phyloP scores from a whole-genome alignment of 2,797 vertebrate species.

The Coregonus suidteri region DNA sequence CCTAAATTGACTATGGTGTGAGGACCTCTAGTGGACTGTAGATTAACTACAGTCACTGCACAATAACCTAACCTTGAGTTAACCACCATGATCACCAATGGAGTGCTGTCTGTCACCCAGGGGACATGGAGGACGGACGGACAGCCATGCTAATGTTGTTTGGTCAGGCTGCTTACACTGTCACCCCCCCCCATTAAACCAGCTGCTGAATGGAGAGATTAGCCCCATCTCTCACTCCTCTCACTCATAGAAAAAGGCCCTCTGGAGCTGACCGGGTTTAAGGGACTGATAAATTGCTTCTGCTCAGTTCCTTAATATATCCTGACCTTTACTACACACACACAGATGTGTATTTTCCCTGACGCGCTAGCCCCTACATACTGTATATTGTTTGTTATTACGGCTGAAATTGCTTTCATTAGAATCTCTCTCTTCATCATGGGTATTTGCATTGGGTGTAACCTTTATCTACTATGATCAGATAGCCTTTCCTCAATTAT shows the following conservation, averaged over 20 bases:
- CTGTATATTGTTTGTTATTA: slow-evolving; percentile 12
- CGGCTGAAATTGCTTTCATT: background rate
- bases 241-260: background rate
- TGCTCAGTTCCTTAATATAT: slow-evolving; percentile 14
- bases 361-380: slow-evolving; percentile 17
- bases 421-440: background rate
- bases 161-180: background rate
- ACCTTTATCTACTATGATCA: background rate
- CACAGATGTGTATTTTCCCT: slow-evolving; percentile 9
- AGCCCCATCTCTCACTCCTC: slow-evolving; percentile 9
- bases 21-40: slow-evolving; percentile 60
- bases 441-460: slow-evolving; percentile 11
- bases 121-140: background rate
- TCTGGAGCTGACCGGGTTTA: slow-evolving; percentile 11
- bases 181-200: slow-evolving; percentile 5
- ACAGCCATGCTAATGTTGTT: slow-evolving; percentile 20
- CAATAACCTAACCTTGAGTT: background rate
- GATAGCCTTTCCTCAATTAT: slow-evolving; percentile 1
- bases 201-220: background rate
- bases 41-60: slow-evolving; percentile 30
- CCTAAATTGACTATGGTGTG: slow-evolving; percentile 31
- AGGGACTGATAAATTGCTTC: slow-evolving; percentile 22
- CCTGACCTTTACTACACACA: slow-evolving; percentile 37
- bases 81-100: background rate
- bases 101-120: background rate